Conservation (phyloP, 1,140 invertebrate genomes). For the Zophobas atratus region DNA sequence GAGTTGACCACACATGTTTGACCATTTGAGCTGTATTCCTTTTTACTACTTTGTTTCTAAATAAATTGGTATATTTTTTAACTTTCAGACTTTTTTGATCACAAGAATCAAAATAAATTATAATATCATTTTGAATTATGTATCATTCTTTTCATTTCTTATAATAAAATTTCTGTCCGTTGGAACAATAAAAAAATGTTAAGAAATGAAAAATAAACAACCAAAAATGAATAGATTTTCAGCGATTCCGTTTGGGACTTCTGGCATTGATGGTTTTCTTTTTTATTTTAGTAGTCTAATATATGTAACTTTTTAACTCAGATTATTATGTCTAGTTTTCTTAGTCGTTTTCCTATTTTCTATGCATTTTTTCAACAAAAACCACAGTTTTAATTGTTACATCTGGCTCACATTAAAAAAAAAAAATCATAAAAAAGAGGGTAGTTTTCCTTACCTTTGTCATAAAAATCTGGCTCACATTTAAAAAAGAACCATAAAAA, state of each 20-base stretch:
- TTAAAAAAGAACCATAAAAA: no score
- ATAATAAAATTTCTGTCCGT: background rate
- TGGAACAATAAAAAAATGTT: conserved; percentile 19
- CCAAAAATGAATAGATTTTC: background rate
- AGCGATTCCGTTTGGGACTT: background rate
- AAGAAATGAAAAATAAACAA: conserved; percentile 3
- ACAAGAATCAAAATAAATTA: conserved; percentile 21
- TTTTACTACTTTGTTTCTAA: background rate
- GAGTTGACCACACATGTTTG: background rate
- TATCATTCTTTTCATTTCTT: conserved; percentile 6
- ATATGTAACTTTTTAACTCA: no score
- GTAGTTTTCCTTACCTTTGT: no score
- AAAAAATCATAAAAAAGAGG: no score
- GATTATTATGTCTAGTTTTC: no score
- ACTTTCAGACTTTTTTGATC: background rate
- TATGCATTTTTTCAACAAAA: no score
- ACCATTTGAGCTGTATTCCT: background rate
- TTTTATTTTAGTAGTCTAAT: no score
- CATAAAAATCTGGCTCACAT: no score
- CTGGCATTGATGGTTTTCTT: no score
- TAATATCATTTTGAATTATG: conserved; percentile 16
- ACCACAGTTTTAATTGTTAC: no score
- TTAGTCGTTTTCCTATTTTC: no score
- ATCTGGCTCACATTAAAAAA: no score
- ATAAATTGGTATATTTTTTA: conserved; percentile 20